phyloP scores from a whole-genome alignment of 2,888 invertebrate genomes.

The Seira musarum region DNA sequence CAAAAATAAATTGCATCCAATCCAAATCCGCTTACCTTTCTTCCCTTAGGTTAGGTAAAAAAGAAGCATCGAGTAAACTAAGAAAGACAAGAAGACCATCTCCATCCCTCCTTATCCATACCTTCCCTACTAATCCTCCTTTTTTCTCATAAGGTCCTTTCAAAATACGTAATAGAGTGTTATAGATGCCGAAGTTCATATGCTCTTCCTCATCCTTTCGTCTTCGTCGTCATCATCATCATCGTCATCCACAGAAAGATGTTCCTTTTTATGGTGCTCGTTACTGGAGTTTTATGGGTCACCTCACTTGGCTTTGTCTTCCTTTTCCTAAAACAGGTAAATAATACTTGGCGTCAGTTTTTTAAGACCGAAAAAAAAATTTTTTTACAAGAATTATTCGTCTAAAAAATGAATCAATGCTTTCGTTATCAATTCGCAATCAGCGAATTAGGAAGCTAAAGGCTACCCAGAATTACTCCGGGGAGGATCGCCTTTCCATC shows the following conservation, averaged over 20 bases:
- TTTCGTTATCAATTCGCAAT: background rate
- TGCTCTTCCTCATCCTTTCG: background rate
- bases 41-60: background rate
- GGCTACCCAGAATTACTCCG: constrained; percentile 51
- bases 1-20: background rate
- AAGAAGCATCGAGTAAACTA: background rate
- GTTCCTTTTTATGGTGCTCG: constrained; percentile 42
- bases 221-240: no score
- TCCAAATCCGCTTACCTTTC: background rate
- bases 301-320: constrained; percentile 49
- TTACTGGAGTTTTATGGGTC: constrained; percentile 54
- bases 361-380: no score
- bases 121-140: background rate
- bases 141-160: background rate
- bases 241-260: constrained; percentile 28
- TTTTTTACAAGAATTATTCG: background rate
- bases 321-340: constrained; percentile 54
- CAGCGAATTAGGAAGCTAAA: constrained; percentile 62
- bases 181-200: background rate
- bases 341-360: constrained; percentile 40
- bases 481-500: constrained; percentile 73
- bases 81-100: background rate
- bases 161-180: background rate
- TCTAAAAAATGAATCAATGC: background rate
- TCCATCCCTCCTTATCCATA: background rate